Conservation (phyloP, 2,113 vertebrate genomes). For the Trachemys scripta region DNA sequence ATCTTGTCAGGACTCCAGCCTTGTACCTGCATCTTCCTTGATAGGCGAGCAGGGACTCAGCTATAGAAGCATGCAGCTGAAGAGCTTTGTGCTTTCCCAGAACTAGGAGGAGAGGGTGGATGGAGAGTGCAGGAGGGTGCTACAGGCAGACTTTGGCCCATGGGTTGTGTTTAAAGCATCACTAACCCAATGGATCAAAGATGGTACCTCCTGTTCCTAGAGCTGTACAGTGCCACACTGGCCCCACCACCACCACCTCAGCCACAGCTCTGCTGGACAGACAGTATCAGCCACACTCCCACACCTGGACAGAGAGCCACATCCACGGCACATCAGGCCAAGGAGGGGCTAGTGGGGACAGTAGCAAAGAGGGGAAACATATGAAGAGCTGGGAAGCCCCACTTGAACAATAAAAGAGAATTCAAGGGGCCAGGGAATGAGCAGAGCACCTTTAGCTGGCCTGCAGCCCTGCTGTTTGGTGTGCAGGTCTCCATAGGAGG, state of each 20-base stretch:
- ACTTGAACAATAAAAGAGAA: background rate
- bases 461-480: background rate
- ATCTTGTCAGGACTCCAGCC: background rate
- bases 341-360: background rate
- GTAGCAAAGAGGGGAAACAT: background rate
- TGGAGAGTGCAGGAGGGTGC: background rate
- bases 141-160: background rate
- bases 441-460: rapidly evolving
- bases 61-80: background rate
- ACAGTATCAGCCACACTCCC: background rate
- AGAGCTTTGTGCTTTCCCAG: background rate
- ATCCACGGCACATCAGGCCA: background rate
- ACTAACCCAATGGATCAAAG: background rate
- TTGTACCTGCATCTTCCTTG: background rate
- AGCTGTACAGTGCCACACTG: background rate
- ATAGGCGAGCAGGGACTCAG: background rate
- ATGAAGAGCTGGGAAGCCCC: background rate
- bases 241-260: background rate
- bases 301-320: background rate
- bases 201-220: background rate
- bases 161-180: background rate
- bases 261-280: background rate
- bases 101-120: background rate
- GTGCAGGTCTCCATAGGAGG: background rate
- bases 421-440: background rate